Base-by-base conservation (phyloP, 1,140 invertebrate genomes). In the Arion vulgaris region DNA sequence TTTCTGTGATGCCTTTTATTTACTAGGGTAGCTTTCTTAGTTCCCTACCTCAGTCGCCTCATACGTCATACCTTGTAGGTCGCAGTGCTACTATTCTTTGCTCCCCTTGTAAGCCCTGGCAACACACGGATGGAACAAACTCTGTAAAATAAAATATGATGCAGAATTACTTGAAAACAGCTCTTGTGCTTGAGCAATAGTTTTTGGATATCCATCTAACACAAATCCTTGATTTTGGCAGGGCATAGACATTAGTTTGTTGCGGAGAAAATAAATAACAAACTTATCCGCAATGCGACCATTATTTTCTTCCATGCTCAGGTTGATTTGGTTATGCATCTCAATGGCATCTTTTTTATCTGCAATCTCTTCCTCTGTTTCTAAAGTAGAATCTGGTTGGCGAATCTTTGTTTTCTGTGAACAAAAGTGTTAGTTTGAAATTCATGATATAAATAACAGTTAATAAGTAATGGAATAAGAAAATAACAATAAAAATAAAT, bases 181-280 rank as follows among this genome's bases (percentile, higher is more conserved):
- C 45, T 87, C 89, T 74, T 89, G 93, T 39, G 93, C 94, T 86
- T 95, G 94, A 23, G 93, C 89, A 23, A 93, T 84, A 5, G 93
- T 94, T 77, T 94, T 94, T 0, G 95, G 95, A 89, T 94, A 95
- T 0, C 94, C 95, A 91, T 95, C 95, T 15, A 95, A 89, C 17
- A 95, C 93, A 92, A 94, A 95, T 36, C 95, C 95, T 91, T 95
- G 95, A 87, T 95, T 95, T 79, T 94, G 92, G 85, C 94, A 94
- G 17, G 94, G 94, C 84, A 94, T 94, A 69, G 93, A 94, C 53
- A 93, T 86, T 19, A 95, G 88, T 68, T 93, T 93, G 82, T 94
- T 93, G 26, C 93, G 92, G 75, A 94, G 90, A 86, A 91, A 92
- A 28, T 81, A 82, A 28, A 92, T 90, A 28, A 93, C 84, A 75